Evolutionary conservation across 2,888 invertebrate species (phyloP), one percentile per base, ranked within the genome.

Genomic region (Rotaria macrura): DNA sequence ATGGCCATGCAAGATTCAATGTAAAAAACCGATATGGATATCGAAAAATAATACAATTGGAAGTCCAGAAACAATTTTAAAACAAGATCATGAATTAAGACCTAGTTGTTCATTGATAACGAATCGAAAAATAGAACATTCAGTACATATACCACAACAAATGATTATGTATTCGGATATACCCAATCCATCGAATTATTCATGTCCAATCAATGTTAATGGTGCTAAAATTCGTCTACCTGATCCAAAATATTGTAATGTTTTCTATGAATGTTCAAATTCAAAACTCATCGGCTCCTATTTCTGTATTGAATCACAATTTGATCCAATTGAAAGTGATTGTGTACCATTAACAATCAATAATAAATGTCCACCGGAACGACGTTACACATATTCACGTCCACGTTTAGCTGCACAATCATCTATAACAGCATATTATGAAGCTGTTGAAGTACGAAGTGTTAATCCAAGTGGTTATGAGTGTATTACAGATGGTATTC

Each of bases 391-490:
- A 79, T 79, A 79, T 43, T 43, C 79, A 14, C 47, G 84, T 38
- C 6, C 47, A 43, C 84, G 84, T 55, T 52, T 84, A 54, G 55
- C 54, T 43, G 54, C 84, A 14, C 65, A 65, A 34, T 34, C 65
- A 65, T 43, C 40, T 4, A 10, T n/a, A 17, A 12, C 25, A 43
- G 14, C 79, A 9, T 79, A 79, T 79, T 79, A 43, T 43, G 79
- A 79, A 79, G 79, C 79, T 43, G 84, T 84, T 49, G 86, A 86
- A 54, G 52, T 86, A 25, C 74, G 84, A n/a, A 85, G 74, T 49
- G 86, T 86, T n/a, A 86, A 86, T 74, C 86, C 86, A 83, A 84
- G 84, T 57, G 86, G 86, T 23, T 86, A 84, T 57, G 84, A 84
- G 74, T 86, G 86, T 57, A 84, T 84, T 43, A 79, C 79, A 1